Conservation (phyloP, 2,888 invertebrate species). For the Oeneis ivallda region DNA sequence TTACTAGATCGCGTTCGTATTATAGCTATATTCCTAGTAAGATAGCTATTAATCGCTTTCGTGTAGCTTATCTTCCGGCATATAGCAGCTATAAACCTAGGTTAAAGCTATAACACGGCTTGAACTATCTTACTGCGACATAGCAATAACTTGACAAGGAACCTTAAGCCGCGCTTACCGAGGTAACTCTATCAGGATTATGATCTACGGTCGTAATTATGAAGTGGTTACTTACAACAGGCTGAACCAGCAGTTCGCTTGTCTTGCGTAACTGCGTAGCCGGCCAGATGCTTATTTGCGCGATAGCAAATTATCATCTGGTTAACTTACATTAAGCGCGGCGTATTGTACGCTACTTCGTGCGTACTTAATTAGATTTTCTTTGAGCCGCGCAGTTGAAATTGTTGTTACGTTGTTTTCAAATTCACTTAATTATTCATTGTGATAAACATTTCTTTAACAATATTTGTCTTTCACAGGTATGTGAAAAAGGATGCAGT, state of each 20-base stretch:
- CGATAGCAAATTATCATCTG: conserved; percentile 54
- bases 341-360: conserved; percentile 70
- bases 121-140: too few relatives aligned
- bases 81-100: too few relatives aligned
- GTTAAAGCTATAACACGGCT: too few relatives aligned
- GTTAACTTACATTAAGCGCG: conserved; percentile 58
- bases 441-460: background rate
- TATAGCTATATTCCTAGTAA: too few relatives aligned
- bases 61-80: too few relatives aligned
- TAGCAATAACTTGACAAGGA: background rate
- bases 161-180: conserved; percentile 16
- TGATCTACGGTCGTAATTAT: conserved; percentile 70
- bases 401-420: conserved; percentile 19
- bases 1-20: too few relatives aligned
- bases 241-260: conserved; percentile 69
- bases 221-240: conserved; percentile 68
- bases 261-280: conserved; percentile 76
- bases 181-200: conserved; percentile 62
- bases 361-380: conserved; percentile 68
- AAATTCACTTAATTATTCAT: conserved; percentile 13
- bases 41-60: too few relatives aligned
- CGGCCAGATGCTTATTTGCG: conserved; percentile 74
- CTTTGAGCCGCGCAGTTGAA: conserved; percentile 38
- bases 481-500: background rate
- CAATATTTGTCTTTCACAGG: background rate